These are phyloP conservation scores for Zygothrica quintamaculata DNA, from an alignment of 2,888 invertebrate genomes.

Conservation along the genomic window DNA sequence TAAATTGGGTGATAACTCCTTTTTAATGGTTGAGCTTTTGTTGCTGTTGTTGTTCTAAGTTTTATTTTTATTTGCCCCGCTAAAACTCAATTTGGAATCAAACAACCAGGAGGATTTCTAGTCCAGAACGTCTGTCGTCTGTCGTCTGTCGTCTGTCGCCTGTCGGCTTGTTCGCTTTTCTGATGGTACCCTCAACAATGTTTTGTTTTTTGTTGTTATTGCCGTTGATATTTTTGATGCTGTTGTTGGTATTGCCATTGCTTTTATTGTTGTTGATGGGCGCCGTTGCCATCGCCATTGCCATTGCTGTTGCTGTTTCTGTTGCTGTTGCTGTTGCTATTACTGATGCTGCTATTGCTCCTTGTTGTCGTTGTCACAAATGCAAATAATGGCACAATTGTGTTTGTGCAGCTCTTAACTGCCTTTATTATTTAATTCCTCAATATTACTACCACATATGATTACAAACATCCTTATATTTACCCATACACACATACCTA, in stretches of 20 bases:
- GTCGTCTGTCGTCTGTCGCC: conserved; percentile 32
- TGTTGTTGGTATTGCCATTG: conserved; percentile 34
- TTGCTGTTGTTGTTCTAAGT: conserved; percentile 58
- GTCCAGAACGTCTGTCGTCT: conserved; percentile 21
- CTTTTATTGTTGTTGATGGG: conserved; percentile 46
- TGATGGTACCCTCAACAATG: conserved; percentile 63
- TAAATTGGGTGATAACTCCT: conserved; percentile 78
- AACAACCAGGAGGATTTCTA: conserved; percentile 76
- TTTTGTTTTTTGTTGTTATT: conserved; percentile 45
- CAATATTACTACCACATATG: conserved; percentile 36
- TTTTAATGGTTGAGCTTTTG: conserved; percentile 68
- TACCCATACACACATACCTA: background rate
- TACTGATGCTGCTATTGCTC: conserved; percentile 36
- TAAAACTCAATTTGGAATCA: conserved; percentile 81
- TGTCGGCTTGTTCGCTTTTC: conserved; percentile 49
- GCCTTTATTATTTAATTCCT: conserved; percentile 78
- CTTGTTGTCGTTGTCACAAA: conserved; percentile 75
- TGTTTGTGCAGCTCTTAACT: conserved; percentile 70
- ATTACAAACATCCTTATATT: background rate
- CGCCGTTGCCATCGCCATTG: no score
- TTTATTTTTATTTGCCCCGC: conserved; percentile 77
- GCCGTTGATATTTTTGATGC: conserved; percentile 8
- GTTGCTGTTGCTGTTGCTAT: conserved; percentile 50
- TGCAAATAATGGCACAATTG: conserved; percentile 83
- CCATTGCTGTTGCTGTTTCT: conserved; percentile 18